A percentile compares a stretch with the other conserved stretches of the same genome.
These are phyloP conservation scores for Synchiropus splendidus DNA, from an alignment of 2,113 vertebrate species.

Conservation along the genomic window DNA sequence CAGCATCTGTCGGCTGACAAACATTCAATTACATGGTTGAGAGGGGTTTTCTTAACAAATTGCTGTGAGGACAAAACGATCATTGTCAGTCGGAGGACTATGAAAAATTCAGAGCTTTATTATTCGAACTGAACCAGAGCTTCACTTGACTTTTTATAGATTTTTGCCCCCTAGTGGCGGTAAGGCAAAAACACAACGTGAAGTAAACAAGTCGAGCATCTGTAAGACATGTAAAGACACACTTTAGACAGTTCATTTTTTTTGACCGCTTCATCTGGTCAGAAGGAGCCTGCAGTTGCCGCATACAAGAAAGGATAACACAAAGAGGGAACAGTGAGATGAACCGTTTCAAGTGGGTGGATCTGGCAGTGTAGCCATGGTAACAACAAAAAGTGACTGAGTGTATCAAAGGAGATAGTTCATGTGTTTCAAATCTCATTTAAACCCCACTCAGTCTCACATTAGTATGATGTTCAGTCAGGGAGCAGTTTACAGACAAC, in stretches of 20 bases:
- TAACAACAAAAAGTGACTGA: constrained; percentile 51
- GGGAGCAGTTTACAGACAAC: constrained; percentile 27
- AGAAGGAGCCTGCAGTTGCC: background rate
- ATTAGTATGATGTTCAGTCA: constrained; percentile 28
- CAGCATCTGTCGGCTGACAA: constrained; percentile 6
- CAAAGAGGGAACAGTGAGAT: constrained; percentile 9
- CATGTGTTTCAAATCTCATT: constrained; percentile 41
- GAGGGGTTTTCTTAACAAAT: constrained; percentile 1
- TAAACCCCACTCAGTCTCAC: constrained; percentile 34
- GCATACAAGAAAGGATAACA: constrained; percentile 9
- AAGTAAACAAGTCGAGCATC: background rate
- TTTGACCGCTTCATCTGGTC: background rate
- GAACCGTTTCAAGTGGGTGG: constrained; percentile 42
- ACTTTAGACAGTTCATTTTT: background rate
- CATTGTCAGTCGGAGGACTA: background rate
- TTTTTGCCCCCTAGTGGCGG: constrained; percentile 56
- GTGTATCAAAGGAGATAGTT: constrained; percentile 35
- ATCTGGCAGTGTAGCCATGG: constrained; percentile 51
- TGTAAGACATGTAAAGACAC: background rate
- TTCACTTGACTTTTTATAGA: background rate
- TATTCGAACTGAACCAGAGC: too few relatives aligned
- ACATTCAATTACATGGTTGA: constrained; percentile 1
- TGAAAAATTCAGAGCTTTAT: constrained; percentile 3
- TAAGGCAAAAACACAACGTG: constrained; percentile 9
- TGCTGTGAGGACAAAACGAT: background rate